A percentile compares a stretch with the other conserved stretches of the same genome.
Evolutionary conservation across 2,113 vertebrate species (phyloP).

Genomic region (zebrafish (Danio rerio)): GRCz12tu NC_133182.1:75288001-75288500

Average conservation of each 20-base stretch:
- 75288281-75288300: constrained; percentile 18
- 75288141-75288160: constrained; percentile 56
- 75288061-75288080: background rate
- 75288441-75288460: too few species aligned
- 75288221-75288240: constrained; percentile 49
- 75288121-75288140: constrained; percentile 45
- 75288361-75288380: background rate
- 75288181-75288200: constrained; percentile 74
- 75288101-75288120: background rate
- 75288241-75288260: constrained; percentile 22
- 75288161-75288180: constrained; percentile 68
- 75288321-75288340: background rate
- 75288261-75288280: constrained; percentile 30
- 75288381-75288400: background rate
- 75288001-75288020: too few species aligned
- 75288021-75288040: too few species aligned
- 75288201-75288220: constrained; percentile 68
- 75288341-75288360: background rate
- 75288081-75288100: background rate
- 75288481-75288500: too few species aligned
- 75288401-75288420: background rate
- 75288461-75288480: too few species aligned
- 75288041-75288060: too few species aligned
- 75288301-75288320: background rate
- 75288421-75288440: too few species aligned